Evolutionary conservation across 2,888 invertebrate genomes (phyloP).

Genomic region (Arctia plantaginis): DNA sequence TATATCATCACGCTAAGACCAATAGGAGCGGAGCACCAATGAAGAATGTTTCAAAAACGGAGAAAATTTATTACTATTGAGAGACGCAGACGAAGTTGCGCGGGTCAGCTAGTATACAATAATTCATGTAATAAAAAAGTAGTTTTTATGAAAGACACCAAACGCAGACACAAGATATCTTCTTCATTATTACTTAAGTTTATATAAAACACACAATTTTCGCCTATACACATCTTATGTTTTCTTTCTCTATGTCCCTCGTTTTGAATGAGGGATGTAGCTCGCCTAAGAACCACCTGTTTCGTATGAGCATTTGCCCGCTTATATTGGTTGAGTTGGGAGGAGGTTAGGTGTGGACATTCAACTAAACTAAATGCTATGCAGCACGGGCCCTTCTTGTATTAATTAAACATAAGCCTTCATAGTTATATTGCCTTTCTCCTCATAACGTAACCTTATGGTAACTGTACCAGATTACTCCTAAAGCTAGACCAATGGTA

Average conservation of each 20-base stretch:
- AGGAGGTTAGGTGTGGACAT: not conserved
- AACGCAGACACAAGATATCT: too few relatives aligned
- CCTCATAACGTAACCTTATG: not conserved
- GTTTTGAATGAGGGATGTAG: not conserved
- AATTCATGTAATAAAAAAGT: too few relatives aligned
- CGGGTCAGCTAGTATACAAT: too few relatives aligned
- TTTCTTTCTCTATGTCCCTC: not conserved
- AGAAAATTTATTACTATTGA: too few relatives aligned
- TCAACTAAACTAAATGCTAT: not conserved
- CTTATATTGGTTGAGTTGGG: not conserved
- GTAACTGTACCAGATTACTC: not conserved
- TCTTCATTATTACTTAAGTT: too few relatives aligned
- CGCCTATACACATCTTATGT: not conserved
- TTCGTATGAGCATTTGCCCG: too few relatives aligned
- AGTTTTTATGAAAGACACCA: too few relatives aligned
- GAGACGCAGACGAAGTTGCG: too few relatives aligned
- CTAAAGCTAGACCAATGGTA: not conserved
- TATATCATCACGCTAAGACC: too few relatives aligned
- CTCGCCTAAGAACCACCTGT: not conserved
- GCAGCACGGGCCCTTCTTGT: not conserved
- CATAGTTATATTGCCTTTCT: not conserved
- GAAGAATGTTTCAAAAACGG: too few relatives aligned
- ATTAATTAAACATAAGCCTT: not conserved
- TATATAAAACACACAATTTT: too few relatives aligned
- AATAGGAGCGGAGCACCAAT: too few relatives aligned